These are phyloP conservation scores for Parazoanthus swiftii DNA, from an alignment of 92 coral and sea anemone genomes.

Conservation along the genomic window DNA sequence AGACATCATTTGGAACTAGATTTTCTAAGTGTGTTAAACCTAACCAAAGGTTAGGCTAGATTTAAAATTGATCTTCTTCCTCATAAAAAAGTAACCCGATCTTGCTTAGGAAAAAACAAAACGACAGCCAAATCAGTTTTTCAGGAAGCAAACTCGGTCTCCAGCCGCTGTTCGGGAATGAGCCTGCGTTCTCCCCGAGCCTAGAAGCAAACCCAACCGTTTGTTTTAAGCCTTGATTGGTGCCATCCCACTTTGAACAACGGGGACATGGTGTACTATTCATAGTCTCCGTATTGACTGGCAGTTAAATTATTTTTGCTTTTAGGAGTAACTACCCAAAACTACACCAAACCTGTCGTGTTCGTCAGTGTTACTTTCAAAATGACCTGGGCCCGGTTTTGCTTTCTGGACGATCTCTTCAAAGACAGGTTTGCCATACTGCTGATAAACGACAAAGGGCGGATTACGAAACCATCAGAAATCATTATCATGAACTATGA, in stretches of 20 bases:
- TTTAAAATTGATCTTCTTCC: too few species aligned
- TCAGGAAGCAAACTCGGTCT: too few species aligned
- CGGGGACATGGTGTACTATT: not conserved
- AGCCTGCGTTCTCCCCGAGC: too few species aligned
- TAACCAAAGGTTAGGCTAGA: too few species aligned
- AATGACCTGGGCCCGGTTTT: slow-evolving; percentile 58
- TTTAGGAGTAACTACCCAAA: not conserved
- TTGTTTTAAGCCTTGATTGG: too few species aligned
- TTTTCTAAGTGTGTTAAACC: too few species aligned
- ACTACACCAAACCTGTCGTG: slow-evolving; percentile 1
- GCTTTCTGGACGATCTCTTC: slow-evolving; percentile 56
- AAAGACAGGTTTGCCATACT: slow-evolving; percentile 54
- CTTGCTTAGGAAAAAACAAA: too few species aligned
- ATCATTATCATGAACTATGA: slow-evolving; percentile 21
- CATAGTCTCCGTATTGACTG: not conserved
- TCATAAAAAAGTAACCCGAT: too few species aligned
- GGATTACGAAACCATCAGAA: slow-evolving; percentile 14
- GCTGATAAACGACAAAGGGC: slow-evolving; percentile 41
- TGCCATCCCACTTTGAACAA: not conserved
- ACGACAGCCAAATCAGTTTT: too few species aligned
- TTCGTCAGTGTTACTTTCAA: slow-evolving; percentile 48
- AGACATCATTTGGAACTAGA: too few species aligned
- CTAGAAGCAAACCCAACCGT: too few species aligned
- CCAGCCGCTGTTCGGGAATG: too few species aligned
- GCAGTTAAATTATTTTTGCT: not conserved